Evolutionary conservation across 2,113 vertebrate genomes (phyloP).

Genomic region (Tenrec ecaudatus): DNA sequence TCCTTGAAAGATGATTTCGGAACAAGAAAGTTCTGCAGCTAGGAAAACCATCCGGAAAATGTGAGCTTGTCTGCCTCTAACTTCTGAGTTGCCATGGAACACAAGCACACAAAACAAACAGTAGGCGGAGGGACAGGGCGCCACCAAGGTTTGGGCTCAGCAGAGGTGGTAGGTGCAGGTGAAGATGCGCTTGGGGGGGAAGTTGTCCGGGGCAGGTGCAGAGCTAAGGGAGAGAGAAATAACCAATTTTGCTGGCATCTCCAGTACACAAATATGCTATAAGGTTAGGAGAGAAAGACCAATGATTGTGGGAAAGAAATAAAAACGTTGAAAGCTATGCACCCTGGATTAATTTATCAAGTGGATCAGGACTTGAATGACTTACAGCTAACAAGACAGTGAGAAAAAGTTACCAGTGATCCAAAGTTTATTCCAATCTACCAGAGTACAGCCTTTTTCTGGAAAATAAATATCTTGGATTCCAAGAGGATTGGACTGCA

Average conservation of each 20-base stretch:
- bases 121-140: not conserved
- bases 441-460: not conserved
- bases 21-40: not conserved
- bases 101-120: not conserved
- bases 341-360: not conserved
- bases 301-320: not conserved
- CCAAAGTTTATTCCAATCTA: not conserved
- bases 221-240: not conserved
- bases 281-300: not conserved
- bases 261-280: not conserved
- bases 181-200: not conserved
- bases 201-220: not conserved
- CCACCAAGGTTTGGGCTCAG: not conserved
- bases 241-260: not conserved
- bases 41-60: not conserved
- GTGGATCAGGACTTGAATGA: not conserved
- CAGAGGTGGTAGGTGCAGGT: not conserved
- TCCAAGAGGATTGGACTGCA: not conserved
- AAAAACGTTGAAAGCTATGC: not conserved
- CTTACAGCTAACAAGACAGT: not conserved
- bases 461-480: constrained; percentile 26
- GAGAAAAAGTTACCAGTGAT: constrained; percentile 36
- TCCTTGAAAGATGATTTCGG: not conserved
- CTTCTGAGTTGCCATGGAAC: not conserved
- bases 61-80: not conserved